phyloP scores from a whole-genome alignment of 1,140 invertebrate genomes.

The Bombus confusus region DNA sequence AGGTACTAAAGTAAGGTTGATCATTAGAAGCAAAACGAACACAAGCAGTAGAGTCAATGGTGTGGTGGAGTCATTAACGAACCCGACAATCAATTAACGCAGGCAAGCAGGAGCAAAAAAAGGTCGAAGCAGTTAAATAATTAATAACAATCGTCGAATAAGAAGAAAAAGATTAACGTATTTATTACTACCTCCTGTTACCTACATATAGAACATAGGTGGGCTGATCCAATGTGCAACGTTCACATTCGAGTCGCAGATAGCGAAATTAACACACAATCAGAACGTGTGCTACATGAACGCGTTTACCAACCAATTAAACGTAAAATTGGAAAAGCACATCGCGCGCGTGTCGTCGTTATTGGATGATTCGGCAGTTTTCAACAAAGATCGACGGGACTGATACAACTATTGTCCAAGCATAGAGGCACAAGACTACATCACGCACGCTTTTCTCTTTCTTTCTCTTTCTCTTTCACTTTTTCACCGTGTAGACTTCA shows the following conservation, averaged over 20 bases:
- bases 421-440: neutral
- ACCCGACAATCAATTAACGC: neutral
- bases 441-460: constrained; percentile 6
- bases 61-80: neutral
- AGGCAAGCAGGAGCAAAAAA: neutral
- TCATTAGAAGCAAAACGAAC: neutral
- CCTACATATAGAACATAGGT: neutral
- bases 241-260: neutral
- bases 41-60: neutral
- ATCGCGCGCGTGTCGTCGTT: neutral
- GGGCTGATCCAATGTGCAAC: neutral
- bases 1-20: neutral
- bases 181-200: too few species aligned
- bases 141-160: neutral
- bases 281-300: constrained; percentile 5
- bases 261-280: constrained; percentile 30
- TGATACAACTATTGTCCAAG: neutral
- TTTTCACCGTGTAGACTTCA: neutral
- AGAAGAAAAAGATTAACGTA: neutral
- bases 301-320: constrained; percentile 52
- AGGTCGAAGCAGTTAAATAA: neutral
- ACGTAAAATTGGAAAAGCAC: constrained; percentile 11
- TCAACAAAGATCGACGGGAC: neutral
- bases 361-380: neutral
- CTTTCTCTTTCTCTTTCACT: neutral